phyloP scores from a whole-genome alignment of 2,113 vertebrate species.

The Tachysurus vachellii region DNA sequence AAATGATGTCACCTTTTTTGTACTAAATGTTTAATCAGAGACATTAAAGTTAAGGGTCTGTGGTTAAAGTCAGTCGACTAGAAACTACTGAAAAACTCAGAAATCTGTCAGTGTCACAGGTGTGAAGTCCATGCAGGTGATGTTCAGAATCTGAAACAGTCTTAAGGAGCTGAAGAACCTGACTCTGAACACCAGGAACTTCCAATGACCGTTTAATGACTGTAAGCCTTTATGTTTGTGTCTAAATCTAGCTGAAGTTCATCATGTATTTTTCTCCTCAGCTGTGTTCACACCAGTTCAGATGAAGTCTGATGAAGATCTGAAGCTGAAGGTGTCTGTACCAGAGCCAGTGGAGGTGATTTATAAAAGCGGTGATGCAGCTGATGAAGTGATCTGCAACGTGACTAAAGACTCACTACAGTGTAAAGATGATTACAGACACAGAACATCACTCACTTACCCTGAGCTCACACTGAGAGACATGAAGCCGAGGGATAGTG shows the following conservation, averaged over 20 bases:
- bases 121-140: too few relatives aligned
- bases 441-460: background rate
- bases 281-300: conserved; percentile 1
- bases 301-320: background rate
- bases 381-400: background rate
- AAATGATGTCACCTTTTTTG: too few relatives aligned
- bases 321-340: background rate
- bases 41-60: too few relatives aligned
- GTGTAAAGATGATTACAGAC: background rate
- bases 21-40: too few relatives aligned
- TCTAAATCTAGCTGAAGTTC: background rate
- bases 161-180: too few relatives aligned
- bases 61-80: too few relatives aligned
- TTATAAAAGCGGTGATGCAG: background rate
- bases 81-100: too few relatives aligned
- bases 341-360: background rate
- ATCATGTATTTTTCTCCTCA: background rate
- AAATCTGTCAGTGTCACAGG: too few relatives aligned
- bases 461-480: background rate
- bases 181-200: too few relatives aligned
- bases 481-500: background rate
- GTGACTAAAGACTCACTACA: background rate
- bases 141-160: too few relatives aligned
- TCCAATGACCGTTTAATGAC: too few relatives aligned
- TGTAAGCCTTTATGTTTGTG: background rate